These are phyloP conservation scores for Idaea straminata DNA, from an alignment of 2,888 invertebrate species.

Conservation along the genomic window DNA sequence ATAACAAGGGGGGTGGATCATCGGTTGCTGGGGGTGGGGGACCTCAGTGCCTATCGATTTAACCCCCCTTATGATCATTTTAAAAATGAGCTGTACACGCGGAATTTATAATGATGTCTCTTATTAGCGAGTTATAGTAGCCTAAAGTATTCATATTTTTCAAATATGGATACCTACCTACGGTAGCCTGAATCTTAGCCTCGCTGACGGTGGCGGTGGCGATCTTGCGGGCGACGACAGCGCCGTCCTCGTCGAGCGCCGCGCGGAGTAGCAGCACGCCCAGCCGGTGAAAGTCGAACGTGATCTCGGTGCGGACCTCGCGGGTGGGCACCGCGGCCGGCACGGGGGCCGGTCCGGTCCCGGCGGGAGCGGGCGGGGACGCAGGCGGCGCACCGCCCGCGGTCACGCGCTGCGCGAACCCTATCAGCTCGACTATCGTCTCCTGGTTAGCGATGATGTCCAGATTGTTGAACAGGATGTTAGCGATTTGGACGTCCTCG, in stretches of 20 bases:
- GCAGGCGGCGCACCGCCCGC: constrained; percentile 27
- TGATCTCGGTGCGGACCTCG: constrained; percentile 86
- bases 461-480: constrained; percentile 95
- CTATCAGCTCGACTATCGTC: constrained; percentile 94
- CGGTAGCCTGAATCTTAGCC: constrained; percentile 92
- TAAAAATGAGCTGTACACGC: too few relatives aligned
- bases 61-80: too few relatives aligned
- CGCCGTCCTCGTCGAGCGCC: constrained; percentile 85
- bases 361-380: constrained; percentile 32
- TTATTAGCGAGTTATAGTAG: too few relatives aligned
- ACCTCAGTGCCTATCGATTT: too few relatives aligned
- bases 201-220: constrained; percentile 96
- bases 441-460: constrained; percentile 98
- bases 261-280: constrained; percentile 93
- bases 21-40: too few relatives aligned
- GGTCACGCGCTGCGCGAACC: constrained; percentile 88
- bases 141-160: too few relatives aligned
- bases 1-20: too few relatives aligned
- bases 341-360: constrained; percentile 32
- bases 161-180: constrained; percentile 73
- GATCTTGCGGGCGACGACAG: constrained; percentile 90
- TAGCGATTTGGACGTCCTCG: constrained; percentile 85
- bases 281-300: constrained; percentile 95
- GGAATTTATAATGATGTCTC: too few relatives aligned
- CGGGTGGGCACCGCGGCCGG: constrained; percentile 27